phyloP scores from a whole-genome alignment of 1,140 invertebrate species.

The Geopemphigus sp. region DNA sequence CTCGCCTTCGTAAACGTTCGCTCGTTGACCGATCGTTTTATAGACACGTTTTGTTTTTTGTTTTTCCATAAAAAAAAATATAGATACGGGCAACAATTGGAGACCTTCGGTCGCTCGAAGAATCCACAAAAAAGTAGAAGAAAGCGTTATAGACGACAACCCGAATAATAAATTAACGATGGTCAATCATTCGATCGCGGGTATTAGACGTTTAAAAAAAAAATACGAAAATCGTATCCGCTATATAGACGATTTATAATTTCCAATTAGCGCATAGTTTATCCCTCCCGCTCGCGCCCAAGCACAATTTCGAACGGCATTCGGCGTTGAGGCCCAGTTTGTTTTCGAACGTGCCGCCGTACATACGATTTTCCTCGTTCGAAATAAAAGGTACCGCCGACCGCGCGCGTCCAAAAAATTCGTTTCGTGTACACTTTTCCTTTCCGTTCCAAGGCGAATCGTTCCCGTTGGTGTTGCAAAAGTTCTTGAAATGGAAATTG shows the following conservation, averaged over 20 bases:
- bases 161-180: not conserved
- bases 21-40: too few species aligned
- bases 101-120: not conserved
- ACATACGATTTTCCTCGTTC: conserved; percentile 78
- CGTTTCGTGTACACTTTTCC: conserved; percentile 55
- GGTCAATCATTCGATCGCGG: not conserved
- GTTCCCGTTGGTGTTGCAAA: conserved; percentile 70
- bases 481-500: conserved; percentile 84
- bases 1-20: too few species aligned
- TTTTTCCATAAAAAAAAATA: too few species aligned
- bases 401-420: too few species aligned
- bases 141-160: not conserved
- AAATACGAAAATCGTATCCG: too few species aligned
- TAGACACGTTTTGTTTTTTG: too few species aligned
- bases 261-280: too few species aligned
- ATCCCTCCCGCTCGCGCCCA: too few species aligned
- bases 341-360: conserved; percentile 85
- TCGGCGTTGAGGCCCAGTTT: conserved; percentile 66
- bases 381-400: conserved; percentile 67
- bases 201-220: not conserved
- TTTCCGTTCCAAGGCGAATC: conserved; percentile 54
- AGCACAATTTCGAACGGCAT: conserved; percentile 42
- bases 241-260: too few species aligned
- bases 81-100: not conserved
- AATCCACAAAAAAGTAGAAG: not conserved